phyloP scores from a whole-genome alignment of 2,797 vertebrate species.

The Manis crassicaudata region DNA sequence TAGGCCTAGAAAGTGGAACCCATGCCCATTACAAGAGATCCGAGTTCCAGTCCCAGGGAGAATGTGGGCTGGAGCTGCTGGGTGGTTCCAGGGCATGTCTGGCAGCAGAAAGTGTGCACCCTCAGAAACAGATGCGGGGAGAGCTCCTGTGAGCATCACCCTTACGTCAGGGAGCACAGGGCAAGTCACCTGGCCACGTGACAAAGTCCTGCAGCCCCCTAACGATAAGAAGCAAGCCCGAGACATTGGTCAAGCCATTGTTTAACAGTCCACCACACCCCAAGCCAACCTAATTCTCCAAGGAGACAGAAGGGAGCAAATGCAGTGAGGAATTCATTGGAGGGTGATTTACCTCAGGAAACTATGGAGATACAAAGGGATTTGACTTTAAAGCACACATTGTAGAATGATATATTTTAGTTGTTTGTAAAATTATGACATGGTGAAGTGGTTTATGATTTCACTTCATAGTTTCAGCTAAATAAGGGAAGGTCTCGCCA shows the following conservation, averaged over 20 bases:
- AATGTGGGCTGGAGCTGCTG: not conserved
- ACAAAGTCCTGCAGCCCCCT: not conserved
- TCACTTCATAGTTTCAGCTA: not conserved
- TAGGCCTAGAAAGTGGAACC: not conserved
- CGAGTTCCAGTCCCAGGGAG: not conserved
- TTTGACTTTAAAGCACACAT: too few relatives aligned
- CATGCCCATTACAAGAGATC: not conserved
- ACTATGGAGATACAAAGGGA: not conserved
- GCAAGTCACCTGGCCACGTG: not conserved
- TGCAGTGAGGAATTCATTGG: not conserved
- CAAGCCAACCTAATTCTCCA: not conserved
- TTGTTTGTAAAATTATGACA: not conserved
- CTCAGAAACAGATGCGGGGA: not conserved
- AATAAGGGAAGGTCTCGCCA: not conserved
- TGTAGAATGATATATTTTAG: not conserved
- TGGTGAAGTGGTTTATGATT: not conserved
- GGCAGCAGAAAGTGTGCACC: not conserved
- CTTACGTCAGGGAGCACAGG: too few relatives aligned
- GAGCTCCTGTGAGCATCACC: not conserved
- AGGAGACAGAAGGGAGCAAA: not conserved
- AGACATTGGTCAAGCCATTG: not conserved
- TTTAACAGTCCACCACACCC: fast-evolving
- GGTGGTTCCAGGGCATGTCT: not conserved
- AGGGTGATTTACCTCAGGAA: not conserved
- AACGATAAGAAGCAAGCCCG: not conserved